Evolutionary conservation across 2,797 vertebrate species (phyloP).

Genomic region (Phalloptychus januarius): DNA sequence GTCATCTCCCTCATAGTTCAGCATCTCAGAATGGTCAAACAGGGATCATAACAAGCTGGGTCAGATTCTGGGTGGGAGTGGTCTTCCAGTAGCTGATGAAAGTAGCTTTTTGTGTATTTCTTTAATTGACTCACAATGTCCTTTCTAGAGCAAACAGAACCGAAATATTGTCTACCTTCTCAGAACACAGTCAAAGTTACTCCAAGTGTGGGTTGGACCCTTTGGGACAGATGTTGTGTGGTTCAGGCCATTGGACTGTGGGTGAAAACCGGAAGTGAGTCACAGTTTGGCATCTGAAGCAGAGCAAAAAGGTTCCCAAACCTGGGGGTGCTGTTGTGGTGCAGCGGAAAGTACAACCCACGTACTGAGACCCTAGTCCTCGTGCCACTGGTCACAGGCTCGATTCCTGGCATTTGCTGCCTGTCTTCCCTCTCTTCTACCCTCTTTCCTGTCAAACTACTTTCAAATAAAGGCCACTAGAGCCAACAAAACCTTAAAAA

Average conservation of each 20-base stretch:
- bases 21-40: not conserved
- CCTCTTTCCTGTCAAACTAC: too few species aligned
- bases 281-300: not conserved
- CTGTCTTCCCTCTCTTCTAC: too few species aligned
- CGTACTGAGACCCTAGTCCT: too few species aligned
- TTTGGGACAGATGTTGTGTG: not conserved
- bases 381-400: too few species aligned
- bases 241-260: not conserved
- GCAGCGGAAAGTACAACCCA: too few species aligned
- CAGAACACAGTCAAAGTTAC: not conserved
- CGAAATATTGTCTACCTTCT: not conserved
- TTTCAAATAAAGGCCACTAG: too few species aligned
- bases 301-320: not conserved
- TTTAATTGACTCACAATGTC: not conserved
- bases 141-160: not conserved
- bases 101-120: not conserved
- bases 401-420: too few species aligned
- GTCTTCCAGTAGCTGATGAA: not conserved
- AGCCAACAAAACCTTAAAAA: too few species aligned
- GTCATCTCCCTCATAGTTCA: not conserved
- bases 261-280: not conserved
- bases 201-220: not conserved
- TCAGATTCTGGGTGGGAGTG: not conserved
- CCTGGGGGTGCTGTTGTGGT: too few species aligned
- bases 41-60: not conserved